Evolutionary conservation across 92 coral and sea anemone species (phyloP), one percentile per base, ranked within the genome.

Genomic region (Zoanthus solanderi): DNA sequence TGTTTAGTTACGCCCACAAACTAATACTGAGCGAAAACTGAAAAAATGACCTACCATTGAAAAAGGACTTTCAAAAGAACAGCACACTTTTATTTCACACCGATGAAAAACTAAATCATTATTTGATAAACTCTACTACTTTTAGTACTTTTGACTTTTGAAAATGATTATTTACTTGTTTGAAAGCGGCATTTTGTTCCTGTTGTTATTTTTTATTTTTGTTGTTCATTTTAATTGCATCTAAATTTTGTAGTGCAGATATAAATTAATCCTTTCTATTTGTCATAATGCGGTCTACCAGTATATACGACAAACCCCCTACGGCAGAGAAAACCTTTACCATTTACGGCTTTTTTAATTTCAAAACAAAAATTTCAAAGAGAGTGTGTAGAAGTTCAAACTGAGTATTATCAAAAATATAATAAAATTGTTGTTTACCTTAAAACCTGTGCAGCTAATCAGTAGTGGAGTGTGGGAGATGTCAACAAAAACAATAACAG

Each of bases 211-310:
- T 47, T 72, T 71, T 71, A 30, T 32, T 32, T 14, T 31, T 71
- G 32, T 71, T 72, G 48, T 7, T 45, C 32, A 71, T n/a, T 74
- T 18, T 18, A n/a, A 63, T 23, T 23, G 32, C 17, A 75, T 75
- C 31, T 23, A 13, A 7, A 0, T 69, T 31, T 63, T 63, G 29
- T 23, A 23, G 28, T 17, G 10, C 69, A 63, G 69, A 63, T 63
- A 63, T 63, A 63, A 63, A 63, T 63, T 63, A 63, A 63, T 63
- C 69, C 79, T 75, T 30, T 29, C 23, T 75, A 14, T 23, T 46
- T 74, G 78, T 45, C 37, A 14, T 72, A 42, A 13, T 34, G 37
- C 9, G 9, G 78, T 17, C 7, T 16, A 30, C 54, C 78, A 10
- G 28, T 63, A 28, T 63, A 28, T 16, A 1, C 8, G 13, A 73